Evolutionary conservation across 2,888 invertebrate species (phyloP).

Genomic region (Drepanosiphum platanoidis): DNA sequence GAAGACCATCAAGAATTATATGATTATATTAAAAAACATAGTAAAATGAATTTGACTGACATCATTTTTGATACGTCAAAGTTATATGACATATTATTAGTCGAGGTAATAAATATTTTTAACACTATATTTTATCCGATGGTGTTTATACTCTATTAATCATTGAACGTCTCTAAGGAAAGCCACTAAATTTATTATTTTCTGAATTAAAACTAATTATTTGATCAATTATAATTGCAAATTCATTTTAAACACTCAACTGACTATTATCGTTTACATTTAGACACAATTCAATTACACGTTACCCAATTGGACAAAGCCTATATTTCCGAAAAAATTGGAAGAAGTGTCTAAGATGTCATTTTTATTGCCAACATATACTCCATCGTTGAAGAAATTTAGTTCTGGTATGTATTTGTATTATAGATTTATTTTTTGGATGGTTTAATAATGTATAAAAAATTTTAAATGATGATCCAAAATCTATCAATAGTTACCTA

Average conservation of each 20-base stretch:
- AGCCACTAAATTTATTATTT: not conserved
- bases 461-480: no score
- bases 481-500: no score
- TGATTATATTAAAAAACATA: conserved; percentile 73
- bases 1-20: conserved; percentile 74
- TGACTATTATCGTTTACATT: conserved; percentile 47
- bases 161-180: not conserved
- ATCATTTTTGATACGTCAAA: conserved; percentile 65
- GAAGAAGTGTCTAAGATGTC: conserved; percentile 73
- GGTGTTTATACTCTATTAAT: no score
- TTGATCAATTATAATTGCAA: not conserved
- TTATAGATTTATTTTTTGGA: not conserved
- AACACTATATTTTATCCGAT: no score
- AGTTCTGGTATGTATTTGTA: conserved; percentile 66
- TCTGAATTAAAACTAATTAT: not conserved
- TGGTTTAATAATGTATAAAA: not conserved
- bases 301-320: conserved; percentile 76
- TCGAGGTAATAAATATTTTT: conserved; percentile 63
- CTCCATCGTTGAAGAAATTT: conserved; percentile 68
- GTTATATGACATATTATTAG: conserved; percentile 34
- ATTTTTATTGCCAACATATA: conserved; percentile 67
- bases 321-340: conserved; percentile 76
- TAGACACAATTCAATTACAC: conserved; percentile 66
- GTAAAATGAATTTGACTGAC: conserved; percentile 70
- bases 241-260: not conserved